Conservation (phyloP, 2,888 invertebrate species). For the Byasa hedistus region DNA sequence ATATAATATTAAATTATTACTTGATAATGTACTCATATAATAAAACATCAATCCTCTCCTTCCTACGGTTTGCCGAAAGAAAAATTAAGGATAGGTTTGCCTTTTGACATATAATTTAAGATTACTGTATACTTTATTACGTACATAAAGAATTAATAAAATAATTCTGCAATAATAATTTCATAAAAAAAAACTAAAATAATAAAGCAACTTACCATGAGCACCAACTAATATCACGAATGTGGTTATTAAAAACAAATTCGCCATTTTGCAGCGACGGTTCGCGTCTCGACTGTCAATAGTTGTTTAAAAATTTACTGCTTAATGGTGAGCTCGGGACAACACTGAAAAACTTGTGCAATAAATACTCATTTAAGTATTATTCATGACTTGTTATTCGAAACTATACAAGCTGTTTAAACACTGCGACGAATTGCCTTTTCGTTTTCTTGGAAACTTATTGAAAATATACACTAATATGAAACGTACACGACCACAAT, state of each 20-base stretch:
- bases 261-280: conserved; percentile 22
- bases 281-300: background rate
- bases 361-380: conserved; percentile 56
- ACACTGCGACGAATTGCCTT: conserved; percentile 54
- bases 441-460: conserved; percentile 41
- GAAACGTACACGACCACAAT: conserved; percentile 10
- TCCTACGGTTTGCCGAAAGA: too few relatives aligned
- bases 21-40: too few relatives aligned
- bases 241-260: conserved; percentile 14
- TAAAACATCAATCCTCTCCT: too few relatives aligned
- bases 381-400: conserved; percentile 50
- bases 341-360: conserved; percentile 49
- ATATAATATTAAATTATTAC: too few relatives aligned
- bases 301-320: conserved; percentile 32
- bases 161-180: too few relatives aligned
- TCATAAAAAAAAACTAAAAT: background rate
- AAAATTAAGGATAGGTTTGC: too few relatives aligned
- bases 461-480: conserved; percentile 29
- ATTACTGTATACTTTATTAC: too few relatives aligned
- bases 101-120: too few relatives aligned
- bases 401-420: conserved; percentile 55
- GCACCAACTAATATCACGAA: conserved; percentile 13
- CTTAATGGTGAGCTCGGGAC: conserved; percentile 42
- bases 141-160: too few relatives aligned
- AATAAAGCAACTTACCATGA: conserved; percentile 20